phyloP scores from a whole-genome alignment of 2,888 invertebrate genomes.

The Macropis europaea region DNA sequence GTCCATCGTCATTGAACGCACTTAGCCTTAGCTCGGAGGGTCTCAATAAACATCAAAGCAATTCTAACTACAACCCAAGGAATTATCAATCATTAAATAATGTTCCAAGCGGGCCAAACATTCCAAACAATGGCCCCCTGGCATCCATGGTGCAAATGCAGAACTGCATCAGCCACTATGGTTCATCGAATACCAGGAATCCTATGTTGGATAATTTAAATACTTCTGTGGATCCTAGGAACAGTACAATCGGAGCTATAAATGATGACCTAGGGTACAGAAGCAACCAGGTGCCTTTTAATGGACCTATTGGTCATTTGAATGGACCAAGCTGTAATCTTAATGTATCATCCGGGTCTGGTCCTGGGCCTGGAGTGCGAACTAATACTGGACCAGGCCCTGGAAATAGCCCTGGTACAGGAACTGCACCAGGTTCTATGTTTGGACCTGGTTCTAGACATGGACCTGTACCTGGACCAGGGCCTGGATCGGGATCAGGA shows the following conservation, averaged over 20 bases:
- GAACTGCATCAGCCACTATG: conserved; percentile 70
- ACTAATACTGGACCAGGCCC: conserved; percentile 17
- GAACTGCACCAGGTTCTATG: neutral
- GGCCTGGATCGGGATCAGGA: conserved; percentile 3
- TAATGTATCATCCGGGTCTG: conserved; percentile 34
- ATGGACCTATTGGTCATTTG: conserved; percentile 62
- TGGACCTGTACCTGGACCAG: conserved; percentile 18
- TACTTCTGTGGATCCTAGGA: conserved; percentile 62
- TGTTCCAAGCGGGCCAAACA: conserved; percentile 46
- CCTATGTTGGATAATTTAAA: conserved; percentile 67
- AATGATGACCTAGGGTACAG: conserved; percentile 69
- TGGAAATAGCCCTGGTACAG: conserved; percentile 8
- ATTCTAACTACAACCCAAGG: conserved; percentile 60
- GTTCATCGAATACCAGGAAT: conserved; percentile 63
- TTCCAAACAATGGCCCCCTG: conserved; percentile 55
- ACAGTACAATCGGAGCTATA: conserved; percentile 51
- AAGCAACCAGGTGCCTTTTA: conserved; percentile 66
- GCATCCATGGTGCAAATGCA: conserved; percentile 70
- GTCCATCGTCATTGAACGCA: conserved; percentile 65
- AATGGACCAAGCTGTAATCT: conserved; percentile 58
- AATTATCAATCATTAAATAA: conserved; percentile 61
- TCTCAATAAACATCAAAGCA: conserved; percentile 68
- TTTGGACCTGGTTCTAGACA: neutral
- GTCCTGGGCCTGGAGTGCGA: neutral
- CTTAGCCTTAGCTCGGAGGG: conserved; percentile 65